Evolutionary conservation across 2,888 invertebrate species (phyloP).

Genomic region (Drosophila mimica): DNA sequence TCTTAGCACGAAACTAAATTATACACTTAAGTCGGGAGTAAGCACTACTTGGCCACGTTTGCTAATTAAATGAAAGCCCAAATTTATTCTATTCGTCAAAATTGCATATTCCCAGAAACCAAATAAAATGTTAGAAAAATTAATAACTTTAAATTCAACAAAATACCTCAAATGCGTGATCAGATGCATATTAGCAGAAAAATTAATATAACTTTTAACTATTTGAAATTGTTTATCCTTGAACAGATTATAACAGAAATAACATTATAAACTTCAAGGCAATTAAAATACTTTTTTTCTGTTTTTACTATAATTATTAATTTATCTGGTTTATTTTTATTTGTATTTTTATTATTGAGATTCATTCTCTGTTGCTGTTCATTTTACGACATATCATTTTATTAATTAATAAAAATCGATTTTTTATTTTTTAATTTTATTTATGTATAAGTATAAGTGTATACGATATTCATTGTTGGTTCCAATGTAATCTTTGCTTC

Average conservation of each 20-base stretch:
- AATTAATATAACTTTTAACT: background rate
- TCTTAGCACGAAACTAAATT: constrained; percentile 35
- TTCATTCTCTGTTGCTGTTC: background rate
- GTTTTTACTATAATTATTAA: background rate
- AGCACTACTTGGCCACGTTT: background rate
- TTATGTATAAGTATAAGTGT: constrained; percentile 14
- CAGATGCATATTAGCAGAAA: background rate
- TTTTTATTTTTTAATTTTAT: background rate
- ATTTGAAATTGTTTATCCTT: background rate
- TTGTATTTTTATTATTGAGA: background rate
- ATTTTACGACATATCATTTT: background rate
- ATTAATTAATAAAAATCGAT: background rate
- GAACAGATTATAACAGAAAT: background rate
- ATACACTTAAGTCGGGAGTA: constrained; percentile 8
- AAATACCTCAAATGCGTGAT: background rate
- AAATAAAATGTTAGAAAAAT: background rate
- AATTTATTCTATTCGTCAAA: background rate
- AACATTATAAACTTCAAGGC: background rate
- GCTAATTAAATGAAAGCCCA: background rate
- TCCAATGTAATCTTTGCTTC: constrained; percentile 5
- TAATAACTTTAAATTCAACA: background rate
- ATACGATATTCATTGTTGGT: constrained; percentile 13
- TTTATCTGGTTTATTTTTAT: background rate
- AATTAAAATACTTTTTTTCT: background rate
- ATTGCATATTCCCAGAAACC: background rate